Evolutionary conservation across 2,888 invertebrate species (phyloP).

Genomic region (Hypomecis atomaria): DNA sequence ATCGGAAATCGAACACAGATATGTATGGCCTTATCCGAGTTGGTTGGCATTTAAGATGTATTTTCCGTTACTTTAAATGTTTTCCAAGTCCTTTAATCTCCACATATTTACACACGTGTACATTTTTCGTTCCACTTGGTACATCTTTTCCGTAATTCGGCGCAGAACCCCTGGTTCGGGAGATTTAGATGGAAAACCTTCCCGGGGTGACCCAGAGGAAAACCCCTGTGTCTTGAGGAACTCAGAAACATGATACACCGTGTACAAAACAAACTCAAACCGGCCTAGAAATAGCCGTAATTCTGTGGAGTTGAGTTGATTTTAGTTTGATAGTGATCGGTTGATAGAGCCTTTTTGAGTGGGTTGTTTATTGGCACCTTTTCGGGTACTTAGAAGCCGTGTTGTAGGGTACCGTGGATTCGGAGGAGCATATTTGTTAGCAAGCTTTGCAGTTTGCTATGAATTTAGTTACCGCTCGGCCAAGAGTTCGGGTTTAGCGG

Average conservation of each 20-base stretch:
- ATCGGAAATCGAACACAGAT: too few species aligned
- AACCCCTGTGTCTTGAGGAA: slow-evolving; percentile 79
- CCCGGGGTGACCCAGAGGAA: slow-evolving; percentile 76
- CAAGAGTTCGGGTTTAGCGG: too few species aligned
- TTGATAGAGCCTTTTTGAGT: slow-evolving; percentile 48
- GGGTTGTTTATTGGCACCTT: slow-evolving; percentile 77
- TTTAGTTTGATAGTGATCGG: slow-evolving; percentile 36
- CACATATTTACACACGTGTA: slow-evolving; percentile 4
- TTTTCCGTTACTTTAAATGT: too few species aligned
- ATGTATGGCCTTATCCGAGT: too few species aligned
- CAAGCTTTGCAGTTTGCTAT: slow-evolving; percentile 59
- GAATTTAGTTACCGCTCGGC: slow-evolving; percentile 14
- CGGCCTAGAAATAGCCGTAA: slow-evolving; percentile 42
- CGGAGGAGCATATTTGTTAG: slow-evolving; percentile 67
- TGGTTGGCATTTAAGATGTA: too few species aligned
- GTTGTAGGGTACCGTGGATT: slow-evolving; percentile 64
- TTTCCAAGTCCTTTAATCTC: slow-evolving; percentile 9
- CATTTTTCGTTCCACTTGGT: slow-evolving; percentile 57
- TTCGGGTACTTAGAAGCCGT: slow-evolving; percentile 78
- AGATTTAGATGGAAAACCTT: slow-evolving; percentile 78
- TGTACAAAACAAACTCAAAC: slow-evolving; percentile 33
- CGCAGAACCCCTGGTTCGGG: slow-evolving; percentile 73
- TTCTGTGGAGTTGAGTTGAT: slow-evolving; percentile 32
- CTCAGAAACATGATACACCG: slow-evolving; percentile 49
- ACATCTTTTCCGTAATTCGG: slow-evolving; percentile 77